Conservation (phyloP, 1,140 invertebrate genomes). For the Mamestra configurata region DNA sequence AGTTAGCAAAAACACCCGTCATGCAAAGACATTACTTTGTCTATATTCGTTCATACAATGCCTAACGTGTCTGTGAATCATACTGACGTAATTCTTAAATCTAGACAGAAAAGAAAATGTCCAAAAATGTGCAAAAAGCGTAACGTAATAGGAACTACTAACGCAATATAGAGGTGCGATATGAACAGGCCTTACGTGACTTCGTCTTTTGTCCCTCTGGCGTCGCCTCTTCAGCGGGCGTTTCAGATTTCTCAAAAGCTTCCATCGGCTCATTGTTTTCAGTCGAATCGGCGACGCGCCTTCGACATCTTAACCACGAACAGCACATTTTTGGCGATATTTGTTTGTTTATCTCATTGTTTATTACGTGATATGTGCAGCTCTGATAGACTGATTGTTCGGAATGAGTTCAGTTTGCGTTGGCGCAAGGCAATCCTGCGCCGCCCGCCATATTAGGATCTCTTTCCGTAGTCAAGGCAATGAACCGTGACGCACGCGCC, state of each 20-base stretch:
- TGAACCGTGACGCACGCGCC: slow-evolving; percentile 83
- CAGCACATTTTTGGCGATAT: slow-evolving; percentile 79
- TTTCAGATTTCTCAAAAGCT: slow-evolving; percentile 71
- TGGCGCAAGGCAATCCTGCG: slow-evolving; percentile 84
- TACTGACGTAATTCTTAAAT: slow-evolving; percentile 58
- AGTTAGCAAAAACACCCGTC: slow-evolving; percentile 11
- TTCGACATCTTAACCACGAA: slow-evolving; percentile 81
- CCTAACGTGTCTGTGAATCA: slow-evolving; percentile 64
- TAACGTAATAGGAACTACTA: slow-evolving; percentile 60
- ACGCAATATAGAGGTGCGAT: slow-evolving; percentile 58
- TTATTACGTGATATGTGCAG: slow-evolving; percentile 66
- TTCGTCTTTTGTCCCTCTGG: slow-evolving; percentile 64
- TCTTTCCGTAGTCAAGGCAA: slow-evolving; percentile 84
- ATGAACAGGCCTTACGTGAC: slow-evolving; percentile 78
- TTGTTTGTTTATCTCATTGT: slow-evolving; percentile 59
- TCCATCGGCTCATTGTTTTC: slow-evolving; percentile 65
- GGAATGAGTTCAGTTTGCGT: slow-evolving; percentile 75
- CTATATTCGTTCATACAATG: slow-evolving; percentile 26
- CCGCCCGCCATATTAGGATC: slow-evolving; percentile 84
- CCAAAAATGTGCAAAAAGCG: slow-evolving; percentile 60
- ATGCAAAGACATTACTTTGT: slow-evolving; percentile 37
- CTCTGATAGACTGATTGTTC: slow-evolving; percentile 69
- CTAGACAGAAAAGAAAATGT: slow-evolving; percentile 53
- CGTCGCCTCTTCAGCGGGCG: slow-evolving; percentile 59
- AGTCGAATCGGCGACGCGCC: slow-evolving; percentile 77